Conservation (phyloP, 2,113 vertebrate species). For the Bombycilla garrulus region DNA sequence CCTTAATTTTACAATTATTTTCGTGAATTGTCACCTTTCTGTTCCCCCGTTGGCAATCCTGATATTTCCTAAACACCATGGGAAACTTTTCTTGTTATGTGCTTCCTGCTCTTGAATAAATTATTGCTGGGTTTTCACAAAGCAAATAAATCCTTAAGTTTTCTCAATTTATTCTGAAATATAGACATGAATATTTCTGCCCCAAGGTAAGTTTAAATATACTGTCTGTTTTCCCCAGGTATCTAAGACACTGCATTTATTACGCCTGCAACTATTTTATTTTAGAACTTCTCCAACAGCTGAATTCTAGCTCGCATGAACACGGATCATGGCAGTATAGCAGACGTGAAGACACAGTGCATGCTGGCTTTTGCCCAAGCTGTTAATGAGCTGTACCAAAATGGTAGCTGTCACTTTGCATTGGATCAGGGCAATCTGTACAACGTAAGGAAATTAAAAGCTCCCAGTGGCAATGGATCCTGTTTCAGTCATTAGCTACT, state of each 20-base stretch:
- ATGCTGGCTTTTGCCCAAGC: conserved; percentile 32
- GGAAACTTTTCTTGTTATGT: background rate
- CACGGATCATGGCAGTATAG: background rate
- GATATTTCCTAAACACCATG: background rate
- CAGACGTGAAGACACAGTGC: background rate
- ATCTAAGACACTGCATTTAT: background rate
- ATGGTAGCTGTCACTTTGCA: conserved; percentile 74
- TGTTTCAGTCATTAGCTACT: conserved; percentile 77
- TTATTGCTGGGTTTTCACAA: background rate
- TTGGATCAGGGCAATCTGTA: conserved; percentile 73
- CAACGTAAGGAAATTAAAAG: conserved; percentile 83
- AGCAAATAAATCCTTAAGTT: background rate
- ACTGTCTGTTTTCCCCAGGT: background rate
- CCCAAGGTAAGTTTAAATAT: conserved; percentile 13
- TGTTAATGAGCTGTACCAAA: conserved; percentile 74
- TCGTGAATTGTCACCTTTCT: background rate
- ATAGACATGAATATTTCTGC: background rate
- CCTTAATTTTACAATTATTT: conserved; percentile 18
- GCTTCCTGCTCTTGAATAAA: background rate
- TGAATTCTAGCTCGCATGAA: background rate
- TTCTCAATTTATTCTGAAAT: background rate
- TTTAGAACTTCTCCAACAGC: conserved; percentile 12
- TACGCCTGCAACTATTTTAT: background rate
- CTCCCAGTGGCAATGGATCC: conserved; percentile 77
- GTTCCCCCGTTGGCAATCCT: background rate